Evolutionary conservation across 2,797 vertebrate genomes (phyloP).

Genomic region (Poeciliopsis paucimaculata): DNA sequence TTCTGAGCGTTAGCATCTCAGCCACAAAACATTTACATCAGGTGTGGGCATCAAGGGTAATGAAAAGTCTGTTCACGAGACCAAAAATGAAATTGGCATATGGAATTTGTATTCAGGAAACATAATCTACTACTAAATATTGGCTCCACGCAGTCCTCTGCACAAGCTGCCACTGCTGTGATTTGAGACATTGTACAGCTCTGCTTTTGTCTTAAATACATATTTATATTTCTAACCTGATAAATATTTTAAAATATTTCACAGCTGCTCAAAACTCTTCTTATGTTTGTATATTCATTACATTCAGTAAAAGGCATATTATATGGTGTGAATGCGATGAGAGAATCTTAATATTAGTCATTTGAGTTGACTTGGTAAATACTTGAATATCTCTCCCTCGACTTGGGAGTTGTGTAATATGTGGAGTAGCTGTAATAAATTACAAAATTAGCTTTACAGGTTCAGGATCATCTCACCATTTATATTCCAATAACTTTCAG

Average conservation of each 20-base stretch:
- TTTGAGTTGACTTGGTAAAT: background rate
- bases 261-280: background rate
- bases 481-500: background rate
- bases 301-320: background rate
- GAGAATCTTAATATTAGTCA: background rate
- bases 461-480: background rate
- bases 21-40: background rate
- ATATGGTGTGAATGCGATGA: background rate
- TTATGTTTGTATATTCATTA: background rate
- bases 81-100: background rate
- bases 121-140: background rate
- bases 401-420: background rate
- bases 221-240: background rate
- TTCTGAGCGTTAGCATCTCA: background rate
- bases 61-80: background rate
- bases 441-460: conserved; percentile 7
- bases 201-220: background rate
- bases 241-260: background rate
- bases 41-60: background rate
- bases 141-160: background rate
- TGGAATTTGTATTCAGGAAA: background rate
- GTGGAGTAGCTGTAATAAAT: background rate
- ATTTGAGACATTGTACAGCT: background rate
- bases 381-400: background rate
- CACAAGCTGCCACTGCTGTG: background rate